Percentiles rank a stretch among this genome's conserved stretches.
Evolutionary conservation across 1,140 invertebrate species (phyloP).

Genomic region (Conopomorpha cramerella): DNA sequence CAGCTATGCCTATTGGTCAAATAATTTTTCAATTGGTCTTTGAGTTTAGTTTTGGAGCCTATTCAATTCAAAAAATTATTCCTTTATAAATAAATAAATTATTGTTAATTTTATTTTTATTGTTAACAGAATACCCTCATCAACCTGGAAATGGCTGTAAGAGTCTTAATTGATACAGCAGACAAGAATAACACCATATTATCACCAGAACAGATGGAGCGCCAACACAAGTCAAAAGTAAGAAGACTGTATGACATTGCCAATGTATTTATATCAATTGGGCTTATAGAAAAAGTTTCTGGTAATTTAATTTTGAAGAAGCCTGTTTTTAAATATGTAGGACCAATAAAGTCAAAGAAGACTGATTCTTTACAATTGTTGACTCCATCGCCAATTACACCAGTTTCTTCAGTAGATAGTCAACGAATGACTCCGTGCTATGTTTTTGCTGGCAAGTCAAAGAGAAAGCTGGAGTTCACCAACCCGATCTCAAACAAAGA

Average conservation of each 20-base stretch:
- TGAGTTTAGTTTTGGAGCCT: too few relatives aligned
- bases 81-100: too few relatives aligned
- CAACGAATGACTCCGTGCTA: conserved; percentile 27
- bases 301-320: conserved; percentile 64
- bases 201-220: conserved; percentile 46
- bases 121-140: conserved; percentile 66
- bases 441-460: conserved; percentile 41
- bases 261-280: conserved; percentile 73
- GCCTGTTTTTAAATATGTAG: conserved; percentile 72
- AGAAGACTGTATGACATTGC: conserved; percentile 76
- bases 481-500: conserved; percentile 25
- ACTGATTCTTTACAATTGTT: conserved; percentile 17
- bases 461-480: conserved; percentile 53
- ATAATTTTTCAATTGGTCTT: too few relatives aligned
- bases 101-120: conserved; percentile 5
- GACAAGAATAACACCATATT: conserved; percentile 28
- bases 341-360: conserved; percentile 56
- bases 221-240: conserved; percentile 68
- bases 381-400: conserved; percentile 43
- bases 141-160: conserved; percentile 71
- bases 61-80: too few relatives aligned
- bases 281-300: conserved; percentile 69
- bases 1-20: too few relatives aligned
- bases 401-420: conserved; percentile 24
- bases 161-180: conserved; percentile 63